Conservation (phyloP, 2,888 invertebrate species). For the Tanypteryx hageni region DNA sequence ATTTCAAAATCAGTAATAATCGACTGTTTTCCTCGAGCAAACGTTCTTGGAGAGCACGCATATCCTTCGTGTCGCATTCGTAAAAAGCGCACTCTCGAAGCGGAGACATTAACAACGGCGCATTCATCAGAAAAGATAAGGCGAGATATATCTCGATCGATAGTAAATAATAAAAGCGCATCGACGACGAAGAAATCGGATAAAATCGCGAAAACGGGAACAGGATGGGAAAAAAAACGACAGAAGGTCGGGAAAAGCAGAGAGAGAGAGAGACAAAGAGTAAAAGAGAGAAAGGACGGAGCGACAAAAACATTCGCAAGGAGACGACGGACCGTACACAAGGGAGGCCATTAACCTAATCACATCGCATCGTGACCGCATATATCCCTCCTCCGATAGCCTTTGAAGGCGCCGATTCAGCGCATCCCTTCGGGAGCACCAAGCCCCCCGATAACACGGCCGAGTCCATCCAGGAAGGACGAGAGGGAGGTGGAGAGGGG, state of each 20-base stretch:
- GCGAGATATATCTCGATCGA: too few relatives aligned
- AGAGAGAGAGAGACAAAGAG: neutral
- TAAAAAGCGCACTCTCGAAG: too few relatives aligned
- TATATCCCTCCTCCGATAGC: neutral
- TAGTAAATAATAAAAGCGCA: neutral
- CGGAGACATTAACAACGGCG: too few relatives aligned
- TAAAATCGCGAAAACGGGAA: neutral
- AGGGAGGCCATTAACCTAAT: conserved; percentile 42
- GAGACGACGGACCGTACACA: too few relatives aligned
- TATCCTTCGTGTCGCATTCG: too few relatives aligned
- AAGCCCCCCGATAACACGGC: neutral
- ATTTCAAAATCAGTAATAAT: too few relatives aligned
- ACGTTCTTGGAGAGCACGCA: too few relatives aligned
- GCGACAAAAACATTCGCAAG: neutral
- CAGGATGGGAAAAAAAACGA: neutral
- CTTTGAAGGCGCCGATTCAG: conserved; percentile 35
- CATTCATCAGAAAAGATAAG: too few relatives aligned
- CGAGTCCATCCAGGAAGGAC: neutral
- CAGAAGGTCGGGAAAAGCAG: neutral
- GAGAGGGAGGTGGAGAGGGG: neutral
- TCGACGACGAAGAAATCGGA: neutral
- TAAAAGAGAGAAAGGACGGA: neutral
- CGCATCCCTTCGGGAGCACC: conserved; percentile 20
- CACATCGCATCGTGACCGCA: conserved; percentile 46
- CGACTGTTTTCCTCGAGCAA: too few relatives aligned